A percentile compares a stretch with the other conserved stretches of the same genome.
Evolutionary conservation across 2,113 vertebrate genomes (phyloP).

Genomic region (Pelusios castaneus): DNA sequence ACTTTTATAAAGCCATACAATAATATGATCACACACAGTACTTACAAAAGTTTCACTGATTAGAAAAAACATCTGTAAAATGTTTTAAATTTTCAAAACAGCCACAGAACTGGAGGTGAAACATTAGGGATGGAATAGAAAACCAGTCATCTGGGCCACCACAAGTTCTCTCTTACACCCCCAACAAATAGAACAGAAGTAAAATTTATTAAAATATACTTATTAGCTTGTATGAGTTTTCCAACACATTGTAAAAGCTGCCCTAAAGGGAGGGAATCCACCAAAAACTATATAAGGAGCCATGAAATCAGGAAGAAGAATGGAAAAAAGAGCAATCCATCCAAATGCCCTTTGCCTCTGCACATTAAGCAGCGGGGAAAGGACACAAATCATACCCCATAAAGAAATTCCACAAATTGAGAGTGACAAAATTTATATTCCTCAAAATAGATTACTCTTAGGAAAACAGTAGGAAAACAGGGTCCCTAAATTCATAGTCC

Average conservation of each 20-base stretch:
- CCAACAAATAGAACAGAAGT: background rate
- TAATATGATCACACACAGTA: background rate
- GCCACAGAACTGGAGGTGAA: background rate
- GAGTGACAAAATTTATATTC: background rate
- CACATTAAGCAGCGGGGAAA: background rate
- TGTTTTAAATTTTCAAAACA: background rate
- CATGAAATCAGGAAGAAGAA: background rate
- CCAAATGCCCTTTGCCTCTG: background rate
- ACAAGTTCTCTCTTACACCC: background rate
- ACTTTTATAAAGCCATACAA: background rate
- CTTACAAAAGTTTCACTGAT: background rate
- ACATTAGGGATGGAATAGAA: background rate
- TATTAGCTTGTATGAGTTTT: background rate
- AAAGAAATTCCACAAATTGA: background rate
- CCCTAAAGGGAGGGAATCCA: background rate
- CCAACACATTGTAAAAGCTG: background rate
- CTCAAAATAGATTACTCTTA: background rate
- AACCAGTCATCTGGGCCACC: background rate
- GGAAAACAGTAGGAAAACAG: background rate
- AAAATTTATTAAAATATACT: background rate
- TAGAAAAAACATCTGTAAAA: background rate
- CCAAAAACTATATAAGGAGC: too few species aligned
- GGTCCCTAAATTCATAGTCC: background rate
- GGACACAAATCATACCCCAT: rapidly evolving
- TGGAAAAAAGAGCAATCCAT: background rate